A percentile compares a stretch with the other conserved stretches of the same genome.
phyloP scores from a whole-genome alignment of 2,113 vertebrate species.

The Pterocles orientalis region DNA sequence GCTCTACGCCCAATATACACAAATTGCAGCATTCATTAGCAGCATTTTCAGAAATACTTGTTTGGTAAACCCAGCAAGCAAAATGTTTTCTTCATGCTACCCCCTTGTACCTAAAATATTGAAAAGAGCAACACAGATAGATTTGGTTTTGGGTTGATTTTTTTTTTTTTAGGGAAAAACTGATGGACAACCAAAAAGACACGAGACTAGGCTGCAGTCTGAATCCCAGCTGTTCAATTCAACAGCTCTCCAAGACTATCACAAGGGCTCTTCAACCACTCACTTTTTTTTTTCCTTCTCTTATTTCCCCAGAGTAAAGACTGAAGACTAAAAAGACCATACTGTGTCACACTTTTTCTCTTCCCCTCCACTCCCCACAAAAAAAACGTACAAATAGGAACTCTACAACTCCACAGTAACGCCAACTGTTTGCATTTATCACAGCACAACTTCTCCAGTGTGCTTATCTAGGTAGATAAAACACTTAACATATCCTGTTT shows the following conservation, averaged over 20 bases:
- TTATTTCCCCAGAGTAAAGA: neutral
- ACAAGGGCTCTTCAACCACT: neutral
- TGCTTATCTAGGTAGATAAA: neutral
- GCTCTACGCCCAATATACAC: fast-evolving
- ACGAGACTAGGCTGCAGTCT: neutral
- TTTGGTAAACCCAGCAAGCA: neutral
- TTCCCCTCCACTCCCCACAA: neutral
- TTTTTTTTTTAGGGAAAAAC: neutral
- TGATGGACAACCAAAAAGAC: neutral
- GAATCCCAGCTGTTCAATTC: neutral
- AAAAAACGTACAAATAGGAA: neutral
- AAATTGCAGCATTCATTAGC: neutral
- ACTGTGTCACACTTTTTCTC: neutral
- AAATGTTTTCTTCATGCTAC: neutral
- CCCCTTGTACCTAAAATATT: neutral
- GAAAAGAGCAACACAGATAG: neutral
- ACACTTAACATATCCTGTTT: neutral
- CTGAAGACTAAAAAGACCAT: neutral
- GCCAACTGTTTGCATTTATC: neutral
- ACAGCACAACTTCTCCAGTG: too few relatives aligned
- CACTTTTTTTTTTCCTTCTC: neutral
- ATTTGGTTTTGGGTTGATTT: too few relatives aligned
- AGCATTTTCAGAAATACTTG: neutral
- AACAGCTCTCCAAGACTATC: neutral
- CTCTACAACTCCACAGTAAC: neutral